Evolutionary conservation across 2,113 vertebrate species (phyloP).

Genomic region (Lophura nycthemera): DNA sequence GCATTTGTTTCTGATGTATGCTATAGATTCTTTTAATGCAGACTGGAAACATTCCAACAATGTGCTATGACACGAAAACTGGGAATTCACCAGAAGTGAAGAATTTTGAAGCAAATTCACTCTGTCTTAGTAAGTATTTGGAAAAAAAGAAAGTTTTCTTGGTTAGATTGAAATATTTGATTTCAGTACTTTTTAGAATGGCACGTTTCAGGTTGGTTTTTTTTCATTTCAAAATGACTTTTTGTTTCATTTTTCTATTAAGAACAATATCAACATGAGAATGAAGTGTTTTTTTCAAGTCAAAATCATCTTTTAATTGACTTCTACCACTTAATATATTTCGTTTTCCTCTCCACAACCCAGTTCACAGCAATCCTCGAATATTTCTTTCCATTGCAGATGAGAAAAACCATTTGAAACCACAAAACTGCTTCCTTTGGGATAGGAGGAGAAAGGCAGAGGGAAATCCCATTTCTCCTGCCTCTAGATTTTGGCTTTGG

Average conservation of each 20-base stretch:
- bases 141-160: background rate
- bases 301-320: background rate
- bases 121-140: background rate
- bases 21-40: background rate
- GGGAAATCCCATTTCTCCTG: conserved; percentile 39
- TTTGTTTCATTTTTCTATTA: background rate
- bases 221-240: background rate
- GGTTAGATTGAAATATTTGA: background rate
- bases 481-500: conserved; percentile 1
- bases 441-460: background rate
- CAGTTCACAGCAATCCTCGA: background rate
- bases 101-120: background rate
- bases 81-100: background rate
- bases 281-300: background rate
- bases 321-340: background rate
- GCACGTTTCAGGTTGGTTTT: accelerated
- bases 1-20: background rate
- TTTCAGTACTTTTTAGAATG: background rate
- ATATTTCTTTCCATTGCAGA: conserved; percentile 35
- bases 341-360: background rate
- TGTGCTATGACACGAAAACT: background rate
- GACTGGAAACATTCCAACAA: background rate
- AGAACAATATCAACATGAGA: background rate
- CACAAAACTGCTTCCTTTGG: conserved; percentile 50
- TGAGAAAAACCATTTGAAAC: conserved; percentile 50